phyloP scores from a whole-genome alignment of 2,113 vertebrate genomes.

The Gorilla gorilla region DNA sequence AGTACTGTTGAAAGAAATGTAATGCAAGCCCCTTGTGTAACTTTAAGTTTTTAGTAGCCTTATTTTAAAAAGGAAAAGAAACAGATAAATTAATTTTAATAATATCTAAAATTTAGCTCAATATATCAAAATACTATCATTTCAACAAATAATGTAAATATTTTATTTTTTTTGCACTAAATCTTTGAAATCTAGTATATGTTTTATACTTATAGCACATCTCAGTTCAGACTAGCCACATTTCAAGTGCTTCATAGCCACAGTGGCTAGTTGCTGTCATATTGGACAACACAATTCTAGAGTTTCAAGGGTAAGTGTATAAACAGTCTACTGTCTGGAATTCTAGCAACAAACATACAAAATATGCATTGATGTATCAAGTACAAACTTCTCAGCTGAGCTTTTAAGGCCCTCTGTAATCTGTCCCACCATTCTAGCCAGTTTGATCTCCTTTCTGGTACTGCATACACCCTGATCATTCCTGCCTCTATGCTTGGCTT shows the following conservation, averaged over 20 bases:
- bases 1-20: not conserved
- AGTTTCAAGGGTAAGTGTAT: not conserved
- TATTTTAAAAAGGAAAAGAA: not conserved
- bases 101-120: not conserved
- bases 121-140: not conserved
- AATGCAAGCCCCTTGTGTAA: not conserved
- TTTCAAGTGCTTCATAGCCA: not conserved
- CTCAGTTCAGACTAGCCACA: not conserved
- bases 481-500: not conserved
- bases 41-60: not conserved
- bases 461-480: not conserved
- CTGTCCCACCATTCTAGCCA: not conserved
- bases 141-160: not conserved
- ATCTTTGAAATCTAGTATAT: not conserved
- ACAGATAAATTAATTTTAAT: not conserved
- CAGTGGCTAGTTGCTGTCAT: not conserved
- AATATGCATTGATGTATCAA: not conserved
- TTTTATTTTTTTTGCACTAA: not conserved
- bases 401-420: conserved; percentile 45
- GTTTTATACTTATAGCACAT: not conserved
- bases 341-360: not conserved
- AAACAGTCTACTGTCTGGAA: not conserved
- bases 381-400: not conserved
- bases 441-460: not conserved
- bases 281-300: not conserved